Base-by-base conservation (phyloP, 2,113 vertebrate species). In the Scomber japonicus region DNA sequence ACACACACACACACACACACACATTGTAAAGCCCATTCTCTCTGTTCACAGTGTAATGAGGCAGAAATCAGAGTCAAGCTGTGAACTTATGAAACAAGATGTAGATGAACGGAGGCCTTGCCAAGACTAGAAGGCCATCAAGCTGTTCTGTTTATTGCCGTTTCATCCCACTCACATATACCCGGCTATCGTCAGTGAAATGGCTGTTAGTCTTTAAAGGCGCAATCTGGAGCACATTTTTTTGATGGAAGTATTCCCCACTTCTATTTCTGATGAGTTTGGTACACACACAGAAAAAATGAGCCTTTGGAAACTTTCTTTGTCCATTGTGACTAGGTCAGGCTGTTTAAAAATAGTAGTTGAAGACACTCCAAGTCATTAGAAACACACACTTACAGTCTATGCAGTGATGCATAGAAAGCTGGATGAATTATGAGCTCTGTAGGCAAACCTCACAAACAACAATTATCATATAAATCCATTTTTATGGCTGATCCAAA, bases 11-110 rank as follows among this genome's bases (percentile, higher is more conserved):
- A 51, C 14, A 24, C 59, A 50, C 56, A 27, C 75, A 27, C 60
- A 21, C 73, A n/a, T 14, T 46, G 17, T 44, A 24, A 53, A 45
- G 56, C 53, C 65, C 12, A 77, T 90, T 88, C 75, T 80, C 71
- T 84, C 72, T 59, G 80, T 83, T 89, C 82, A 81, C 62, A 72
- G 86, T 75, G 73, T 88, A 88, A 91, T 91, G 87, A 91, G 89
- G 88, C 88, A 90, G 84, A 90, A 89, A 88, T 91, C 88, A 86
- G 87, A 91, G 86, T 91, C 89, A 93, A 90, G 86, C 89, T 90
- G 89, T 90, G 92, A 92, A 89, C 81, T 90, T 88, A 78, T 86
- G 82, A 85, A 93, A 93, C 89, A 88, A 90, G 88, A 90, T 89
- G 85, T 82, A 91, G 88, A 88, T 84, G 84, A 92, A 90, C 57